These are phyloP conservation scores for Drosophila gaucha DNA, from an alignment of 2,888 invertebrate species.

Conservation along the genomic window DNA sequence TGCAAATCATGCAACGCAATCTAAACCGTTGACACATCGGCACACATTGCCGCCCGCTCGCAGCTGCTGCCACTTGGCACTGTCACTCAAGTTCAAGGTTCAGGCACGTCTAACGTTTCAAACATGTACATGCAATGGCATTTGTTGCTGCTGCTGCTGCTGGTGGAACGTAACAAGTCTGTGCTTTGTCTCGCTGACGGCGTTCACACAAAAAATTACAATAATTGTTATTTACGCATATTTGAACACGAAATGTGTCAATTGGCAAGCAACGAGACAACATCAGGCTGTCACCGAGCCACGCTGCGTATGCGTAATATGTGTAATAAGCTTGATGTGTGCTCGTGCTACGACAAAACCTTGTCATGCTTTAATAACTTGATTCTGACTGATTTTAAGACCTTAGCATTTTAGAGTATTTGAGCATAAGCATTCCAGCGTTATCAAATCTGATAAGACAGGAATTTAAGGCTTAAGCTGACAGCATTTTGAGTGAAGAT, in stretches of 20 bases:
- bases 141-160: conserved; percentile 14
- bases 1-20: conserved; percentile 79
- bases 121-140: conserved; percentile 19
- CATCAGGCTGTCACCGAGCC: conserved; percentile 26
- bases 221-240: conserved; percentile 80
- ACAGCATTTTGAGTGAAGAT: background rate
- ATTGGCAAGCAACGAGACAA: conserved; percentile 61
- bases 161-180: conserved; percentile 54
- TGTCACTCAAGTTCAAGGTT: conserved; percentile 77
- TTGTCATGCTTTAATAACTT: conserved; percentile 62
- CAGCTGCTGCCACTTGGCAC: conserved; percentile 52
- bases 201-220: conserved; percentile 57
- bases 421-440: background rate
- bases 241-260: conserved; percentile 74
- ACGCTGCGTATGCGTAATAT: conserved; percentile 66
- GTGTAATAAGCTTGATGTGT: conserved; percentile 51
- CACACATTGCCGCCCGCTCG: conserved; percentile 44
- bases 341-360: conserved; percentile 27
- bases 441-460: background rate
- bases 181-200: conserved; percentile 57
- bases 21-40: conserved; percentile 74
- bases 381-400: conserved; percentile 30
- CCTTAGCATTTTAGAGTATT: background rate
- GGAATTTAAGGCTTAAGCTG: background rate
- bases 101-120: conserved; percentile 50